These are phyloP conservation scores for Gadus chalcogrammus DNA, from an alignment of 2,113 vertebrate species.

Conservation along the genomic window DNA sequence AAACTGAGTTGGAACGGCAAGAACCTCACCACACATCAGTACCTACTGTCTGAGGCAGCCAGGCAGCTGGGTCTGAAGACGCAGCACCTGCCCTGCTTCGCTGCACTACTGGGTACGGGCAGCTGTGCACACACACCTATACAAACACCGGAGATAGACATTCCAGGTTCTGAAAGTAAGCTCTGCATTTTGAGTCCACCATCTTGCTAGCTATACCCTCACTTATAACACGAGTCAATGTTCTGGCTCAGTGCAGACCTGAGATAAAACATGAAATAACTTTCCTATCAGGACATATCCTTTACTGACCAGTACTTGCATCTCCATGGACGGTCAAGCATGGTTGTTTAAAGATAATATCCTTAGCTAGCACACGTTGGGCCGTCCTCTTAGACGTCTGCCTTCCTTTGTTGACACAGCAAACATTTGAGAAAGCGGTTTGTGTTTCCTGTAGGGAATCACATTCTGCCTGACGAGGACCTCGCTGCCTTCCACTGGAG, in stretches of 20 bases:
- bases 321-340: neutral
- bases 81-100: slow-evolving; percentile 86
- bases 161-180: neutral
- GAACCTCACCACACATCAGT: slow-evolving; percentile 91
- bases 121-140: neutral
- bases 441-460: slow-evolving; percentile 76
- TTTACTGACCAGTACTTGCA: too few species aligned
- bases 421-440: slow-evolving; percentile 17
- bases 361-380: neutral
- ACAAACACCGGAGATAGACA: neutral
- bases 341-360: neutral
- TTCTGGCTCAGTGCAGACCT: too few species aligned
- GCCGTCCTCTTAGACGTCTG: neutral
- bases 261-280: too few species aligned
- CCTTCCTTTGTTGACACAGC: slow-evolving; percentile 9
- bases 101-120: slow-evolving; percentile 83
- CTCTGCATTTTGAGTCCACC: neutral
- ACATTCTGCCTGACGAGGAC: slow-evolving; percentile 93
- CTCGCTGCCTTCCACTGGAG: slow-evolving; percentile 94
- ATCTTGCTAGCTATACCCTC: too few species aligned
- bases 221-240: too few species aligned
- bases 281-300: too few species aligned
- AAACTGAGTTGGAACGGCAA: slow-evolving; percentile 95
- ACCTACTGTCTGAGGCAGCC: slow-evolving; percentile 88
- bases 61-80: slow-evolving; percentile 87